A percentile compares a stretch with the other conserved stretches of the same genome.
phyloP scores from a whole-genome alignment of 92 coral and sea anemone genomes.

The Epizoanthus fatuus region DNA sequence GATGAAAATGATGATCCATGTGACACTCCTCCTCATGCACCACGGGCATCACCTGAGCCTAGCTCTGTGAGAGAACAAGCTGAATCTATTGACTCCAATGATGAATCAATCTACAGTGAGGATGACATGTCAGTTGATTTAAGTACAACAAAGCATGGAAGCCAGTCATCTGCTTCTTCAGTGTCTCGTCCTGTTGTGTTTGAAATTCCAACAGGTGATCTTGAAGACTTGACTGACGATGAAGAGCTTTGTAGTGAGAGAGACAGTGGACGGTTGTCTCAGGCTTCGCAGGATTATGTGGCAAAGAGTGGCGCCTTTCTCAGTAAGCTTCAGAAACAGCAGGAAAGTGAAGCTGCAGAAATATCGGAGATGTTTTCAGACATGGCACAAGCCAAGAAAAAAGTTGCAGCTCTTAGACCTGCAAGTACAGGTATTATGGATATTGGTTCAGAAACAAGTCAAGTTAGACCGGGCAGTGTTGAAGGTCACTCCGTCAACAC shows the following conservation, averaged over 20 bases:
- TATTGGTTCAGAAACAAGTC: background rate
- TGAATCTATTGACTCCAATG: conserved; percentile 20
- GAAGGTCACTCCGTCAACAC: background rate
- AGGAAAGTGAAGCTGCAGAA: conserved; percentile 70
- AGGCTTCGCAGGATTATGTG: conserved; percentile 78
- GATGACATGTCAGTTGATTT: conserved; percentile 42
- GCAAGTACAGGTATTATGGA: conserved; percentile 32
- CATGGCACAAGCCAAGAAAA: conserved; percentile 71
- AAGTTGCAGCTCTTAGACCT: conserved; percentile 42
- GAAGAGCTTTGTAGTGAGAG: conserved; percentile 32
- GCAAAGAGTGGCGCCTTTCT: conserved; percentile 74
- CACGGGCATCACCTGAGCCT: conserved; percentile 81
- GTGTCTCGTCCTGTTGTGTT: conserved; percentile 74
- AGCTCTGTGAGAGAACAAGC: conserved; percentile 22
- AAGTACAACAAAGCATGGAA: conserved; percentile 34
- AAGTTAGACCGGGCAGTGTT: background rate
- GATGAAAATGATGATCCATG: conserved; percentile 14
- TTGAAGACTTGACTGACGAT: conserved; percentile 65
- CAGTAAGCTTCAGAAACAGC: conserved; percentile 61
- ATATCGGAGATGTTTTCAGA: conserved; percentile 76
- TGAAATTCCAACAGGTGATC: conserved; percentile 85
- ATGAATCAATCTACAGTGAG: conserved; percentile 58
- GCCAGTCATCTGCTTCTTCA: conserved; percentile 26
- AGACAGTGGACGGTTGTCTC: conserved; percentile 28
- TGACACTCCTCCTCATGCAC: conserved; percentile 63